Evolutionary conservation across 2,797 vertebrate species (phyloP).

Genomic region (Arctocebus calabarensis): DNA sequence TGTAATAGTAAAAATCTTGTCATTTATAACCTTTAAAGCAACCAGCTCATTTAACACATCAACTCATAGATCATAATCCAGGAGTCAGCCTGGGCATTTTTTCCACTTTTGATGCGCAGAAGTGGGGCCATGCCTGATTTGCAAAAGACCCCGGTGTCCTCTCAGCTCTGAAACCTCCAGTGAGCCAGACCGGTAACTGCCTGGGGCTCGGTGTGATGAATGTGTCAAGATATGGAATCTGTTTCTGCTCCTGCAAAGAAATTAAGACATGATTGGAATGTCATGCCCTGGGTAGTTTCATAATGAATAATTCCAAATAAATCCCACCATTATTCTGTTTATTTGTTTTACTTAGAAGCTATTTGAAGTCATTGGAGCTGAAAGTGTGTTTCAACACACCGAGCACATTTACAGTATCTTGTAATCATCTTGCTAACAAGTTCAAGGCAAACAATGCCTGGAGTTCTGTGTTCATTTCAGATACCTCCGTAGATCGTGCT

Average conservation of each 20-base stretch:
- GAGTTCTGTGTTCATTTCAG: background rate
- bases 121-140: background rate
- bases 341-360: conserved; percentile 26
- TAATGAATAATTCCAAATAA: background rate
- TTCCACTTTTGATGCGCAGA: background rate
- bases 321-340: conserved; percentile 25
- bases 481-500: background rate
- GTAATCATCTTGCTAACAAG: background rate
- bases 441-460: background rate
- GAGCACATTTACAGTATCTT: background rate
- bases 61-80: background rate
- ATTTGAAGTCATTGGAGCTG: conserved; percentile 36
- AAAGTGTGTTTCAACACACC: background rate
- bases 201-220: background rate
- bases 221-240: background rate
- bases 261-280: background rate
- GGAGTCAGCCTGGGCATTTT: background rate
- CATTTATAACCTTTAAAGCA: conserved; percentile 76
- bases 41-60: conserved; percentile 56
- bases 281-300: background rate
- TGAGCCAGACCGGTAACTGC: background rate
- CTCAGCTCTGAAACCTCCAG: background rate
- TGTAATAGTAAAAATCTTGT: conserved; percentile 87
- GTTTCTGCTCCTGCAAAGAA: background rate
- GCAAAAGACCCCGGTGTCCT: background rate